These are phyloP conservation scores for Apodemia mormo DNA, from an alignment of 2,888 invertebrate species.

Conservation along the genomic window DNA sequence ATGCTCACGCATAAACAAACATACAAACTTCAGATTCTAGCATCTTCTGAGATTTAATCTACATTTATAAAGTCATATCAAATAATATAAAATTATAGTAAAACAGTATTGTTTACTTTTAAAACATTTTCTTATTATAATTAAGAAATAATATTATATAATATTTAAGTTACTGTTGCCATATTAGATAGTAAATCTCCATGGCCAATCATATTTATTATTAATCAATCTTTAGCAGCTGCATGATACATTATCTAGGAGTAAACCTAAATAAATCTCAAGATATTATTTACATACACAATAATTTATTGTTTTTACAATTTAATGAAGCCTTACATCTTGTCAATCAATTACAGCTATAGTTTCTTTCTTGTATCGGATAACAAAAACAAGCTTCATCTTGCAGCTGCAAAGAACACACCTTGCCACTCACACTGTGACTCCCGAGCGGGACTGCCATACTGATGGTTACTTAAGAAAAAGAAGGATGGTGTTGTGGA, in stretches of 20 bases:
- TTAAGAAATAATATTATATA: not conserved
- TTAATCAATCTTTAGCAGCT: conserved; percentile 41
- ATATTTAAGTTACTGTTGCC: conserved; percentile 5
- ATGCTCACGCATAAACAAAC: no score
- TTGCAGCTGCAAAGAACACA: conserved; percentile 69
- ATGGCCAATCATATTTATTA: not conserved
- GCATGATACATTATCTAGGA: conserved; percentile 52
- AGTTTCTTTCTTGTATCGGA: conserved; percentile 72
- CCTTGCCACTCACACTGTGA: conserved; percentile 64
- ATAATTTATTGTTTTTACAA: conserved; percentile 82
- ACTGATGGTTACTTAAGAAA: conserved; percentile 50
- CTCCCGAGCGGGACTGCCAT: conserved; percentile 34
- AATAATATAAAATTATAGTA: no score
- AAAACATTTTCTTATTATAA: no score
- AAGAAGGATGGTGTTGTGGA: conserved; percentile 61
- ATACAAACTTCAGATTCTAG: no score
- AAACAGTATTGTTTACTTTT: no score
- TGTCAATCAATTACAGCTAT: conserved; percentile 77
- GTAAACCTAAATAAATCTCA: conserved; percentile 76
- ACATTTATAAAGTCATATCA: no score
- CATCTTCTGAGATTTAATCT: no score
- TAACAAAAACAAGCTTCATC: conserved; percentile 70
- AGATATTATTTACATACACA: conserved; percentile 79
- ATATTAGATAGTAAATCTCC: not conserved
- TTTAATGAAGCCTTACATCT: conserved; percentile 81